phyloP scores from a whole-genome alignment of 2,113 vertebrate species.

The Sitta europaea region DNA sequence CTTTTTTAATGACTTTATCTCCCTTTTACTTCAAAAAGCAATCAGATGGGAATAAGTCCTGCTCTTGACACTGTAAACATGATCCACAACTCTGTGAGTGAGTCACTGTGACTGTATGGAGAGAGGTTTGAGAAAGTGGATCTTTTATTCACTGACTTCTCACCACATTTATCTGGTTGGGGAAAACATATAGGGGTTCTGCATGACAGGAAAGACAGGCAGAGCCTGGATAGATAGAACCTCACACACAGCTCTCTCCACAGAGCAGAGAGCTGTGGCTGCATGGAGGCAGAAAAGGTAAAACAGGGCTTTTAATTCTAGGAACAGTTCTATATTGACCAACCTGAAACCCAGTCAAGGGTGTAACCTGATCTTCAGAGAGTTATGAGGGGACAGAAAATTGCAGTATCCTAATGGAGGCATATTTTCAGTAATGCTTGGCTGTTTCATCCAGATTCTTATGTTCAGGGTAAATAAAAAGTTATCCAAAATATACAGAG shows the following conservation, averaged over 20 bases:
- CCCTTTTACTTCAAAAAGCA: background rate
- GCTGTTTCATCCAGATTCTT: background rate
- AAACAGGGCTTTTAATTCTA: background rate
- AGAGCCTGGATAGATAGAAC: background rate
- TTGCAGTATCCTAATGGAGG: fast-evolving
- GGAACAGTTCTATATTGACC: background rate
- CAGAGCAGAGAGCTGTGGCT: fast-evolving
- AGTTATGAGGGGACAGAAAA: background rate
- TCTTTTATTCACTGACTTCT: background rate
- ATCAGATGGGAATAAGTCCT: background rate
- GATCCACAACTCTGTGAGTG: background rate
- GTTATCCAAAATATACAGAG: background rate
- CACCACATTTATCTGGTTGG: background rate
- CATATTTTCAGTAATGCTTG: background rate
- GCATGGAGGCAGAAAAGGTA: background rate
- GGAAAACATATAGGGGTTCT: background rate
- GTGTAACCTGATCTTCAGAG: background rate
- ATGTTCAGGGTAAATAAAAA: background rate
- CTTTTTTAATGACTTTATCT: background rate
- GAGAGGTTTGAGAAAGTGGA: background rate
- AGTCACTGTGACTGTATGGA: background rate
- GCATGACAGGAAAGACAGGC: background rate
- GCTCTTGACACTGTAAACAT: background rate
- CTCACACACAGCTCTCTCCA: fast-evolving
- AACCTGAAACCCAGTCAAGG: background rate